Percentiles rank a stretch among this genome's conserved stretches.
Evolutionary conservation across 2,113 vertebrate genomes (phyloP).

Genomic region (Urocolius indicus): DNA sequence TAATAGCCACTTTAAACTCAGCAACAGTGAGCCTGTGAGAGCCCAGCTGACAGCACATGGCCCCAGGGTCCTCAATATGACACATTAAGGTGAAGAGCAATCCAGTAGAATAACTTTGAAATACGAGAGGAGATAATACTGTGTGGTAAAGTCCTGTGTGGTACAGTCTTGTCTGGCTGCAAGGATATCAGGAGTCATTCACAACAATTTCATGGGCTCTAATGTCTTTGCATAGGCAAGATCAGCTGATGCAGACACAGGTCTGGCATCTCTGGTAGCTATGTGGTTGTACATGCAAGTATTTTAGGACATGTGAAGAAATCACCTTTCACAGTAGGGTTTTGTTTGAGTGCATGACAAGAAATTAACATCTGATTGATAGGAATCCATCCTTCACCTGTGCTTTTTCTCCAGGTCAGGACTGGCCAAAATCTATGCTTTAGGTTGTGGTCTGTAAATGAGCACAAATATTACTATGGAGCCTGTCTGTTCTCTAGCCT

Average conservation of each 20-base stretch:
- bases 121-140: not conserved
- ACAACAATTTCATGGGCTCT: not conserved
- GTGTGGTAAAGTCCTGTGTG: not conserved
- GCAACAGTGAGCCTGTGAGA: not conserved
- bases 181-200: not conserved
- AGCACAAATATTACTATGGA: not conserved
- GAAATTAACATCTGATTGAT: not conserved
- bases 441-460: not conserved
- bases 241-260: not conserved
- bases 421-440: not conserved
- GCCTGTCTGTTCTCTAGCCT: not conserved
- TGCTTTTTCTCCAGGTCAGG: not conserved
- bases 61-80: not conserved
- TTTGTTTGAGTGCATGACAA: not conserved
- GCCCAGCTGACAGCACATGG: not conserved
- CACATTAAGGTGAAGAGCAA: not conserved
- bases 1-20: not conserved
- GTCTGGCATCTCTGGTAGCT: not conserved
- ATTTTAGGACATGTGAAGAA: not conserved
- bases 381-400: not conserved
- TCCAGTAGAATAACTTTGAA: not conserved
- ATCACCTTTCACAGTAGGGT: rapidly evolving
- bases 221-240: not conserved
- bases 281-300: rapidly evolving
- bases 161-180: not conserved